Conservation (phyloP, 2,113 vertebrate genomes). For the Bos javanicus region DNA sequence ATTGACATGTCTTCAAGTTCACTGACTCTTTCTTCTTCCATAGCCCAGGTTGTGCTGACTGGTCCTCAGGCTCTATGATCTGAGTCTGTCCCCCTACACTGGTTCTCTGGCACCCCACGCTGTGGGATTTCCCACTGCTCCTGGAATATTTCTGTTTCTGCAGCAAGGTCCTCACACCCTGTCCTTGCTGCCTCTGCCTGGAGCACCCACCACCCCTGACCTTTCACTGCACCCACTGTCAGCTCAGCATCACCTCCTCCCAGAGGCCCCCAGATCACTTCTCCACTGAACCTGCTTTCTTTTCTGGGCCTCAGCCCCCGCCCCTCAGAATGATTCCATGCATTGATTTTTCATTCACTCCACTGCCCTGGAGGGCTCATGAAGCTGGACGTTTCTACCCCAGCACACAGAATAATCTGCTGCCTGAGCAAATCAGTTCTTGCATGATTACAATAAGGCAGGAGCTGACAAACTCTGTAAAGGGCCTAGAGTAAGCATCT, state of each 20-base stretch:
- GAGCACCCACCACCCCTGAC: neutral
- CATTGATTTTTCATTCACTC: neutral
- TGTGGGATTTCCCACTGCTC: neutral
- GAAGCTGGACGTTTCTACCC: rapidly evolving
- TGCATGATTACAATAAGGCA: neutral
- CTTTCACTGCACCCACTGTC: neutral
- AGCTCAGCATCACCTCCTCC: neutral
- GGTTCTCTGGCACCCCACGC: neutral
- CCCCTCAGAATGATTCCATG: neutral
- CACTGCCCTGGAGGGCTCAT: neutral
- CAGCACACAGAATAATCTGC: too few species aligned
- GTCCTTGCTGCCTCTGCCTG: neutral
- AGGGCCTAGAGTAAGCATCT: too few species aligned
- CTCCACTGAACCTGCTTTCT: neutral
- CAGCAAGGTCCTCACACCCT: rapidly evolving
- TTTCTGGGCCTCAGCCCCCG: neutral
- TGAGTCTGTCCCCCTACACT: neutral
- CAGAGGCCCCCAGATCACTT: neutral
- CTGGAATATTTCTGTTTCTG: too few species aligned
- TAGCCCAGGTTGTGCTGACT: neutral
- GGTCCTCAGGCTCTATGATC: neutral
- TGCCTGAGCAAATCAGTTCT: neutral
- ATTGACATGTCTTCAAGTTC: neutral
- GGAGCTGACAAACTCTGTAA: neutral
- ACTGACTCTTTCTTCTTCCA: too few species aligned